Evolutionary conservation across 2,113 vertebrate species (phyloP).

Genomic region (Phoenicopterus ruber): DNA sequence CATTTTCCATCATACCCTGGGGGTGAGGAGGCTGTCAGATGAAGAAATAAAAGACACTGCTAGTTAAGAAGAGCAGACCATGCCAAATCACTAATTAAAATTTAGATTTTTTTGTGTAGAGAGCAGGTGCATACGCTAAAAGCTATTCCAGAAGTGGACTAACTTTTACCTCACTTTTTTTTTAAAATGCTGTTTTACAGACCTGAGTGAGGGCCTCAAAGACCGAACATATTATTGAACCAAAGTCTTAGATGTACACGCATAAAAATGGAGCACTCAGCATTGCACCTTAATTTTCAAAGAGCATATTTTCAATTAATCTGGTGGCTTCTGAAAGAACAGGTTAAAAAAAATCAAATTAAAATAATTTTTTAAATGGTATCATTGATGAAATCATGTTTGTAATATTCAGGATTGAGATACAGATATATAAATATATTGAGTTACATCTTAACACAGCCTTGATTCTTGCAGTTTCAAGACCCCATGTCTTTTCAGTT

Average conservation of each 20-base stretch:
- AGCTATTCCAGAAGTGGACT: background rate
- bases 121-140: constrained; percentile 53
- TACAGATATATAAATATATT: background rate
- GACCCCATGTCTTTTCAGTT: background rate
- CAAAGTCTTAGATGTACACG: background rate
- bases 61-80: constrained; percentile 65
- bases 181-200: background rate
- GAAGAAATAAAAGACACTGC: constrained; percentile 66
- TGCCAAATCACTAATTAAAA: constrained; percentile 72
- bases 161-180: background rate
- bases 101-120: background rate
- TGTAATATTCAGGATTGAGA: background rate
- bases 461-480: background rate
- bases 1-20: constrained; percentile 36
- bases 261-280: background rate
- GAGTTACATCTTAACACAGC: background rate
- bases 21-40: constrained; percentile 48
- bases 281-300: background rate
- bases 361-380: background rate
- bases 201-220: background rate
- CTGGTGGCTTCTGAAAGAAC: background rate
- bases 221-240: background rate
- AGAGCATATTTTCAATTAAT: background rate
- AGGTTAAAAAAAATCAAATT: background rate
- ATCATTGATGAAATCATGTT: background rate